phyloP scores from a whole-genome alignment of 2,797 vertebrate genomes.

The Sternotherus odoratus region DNA sequence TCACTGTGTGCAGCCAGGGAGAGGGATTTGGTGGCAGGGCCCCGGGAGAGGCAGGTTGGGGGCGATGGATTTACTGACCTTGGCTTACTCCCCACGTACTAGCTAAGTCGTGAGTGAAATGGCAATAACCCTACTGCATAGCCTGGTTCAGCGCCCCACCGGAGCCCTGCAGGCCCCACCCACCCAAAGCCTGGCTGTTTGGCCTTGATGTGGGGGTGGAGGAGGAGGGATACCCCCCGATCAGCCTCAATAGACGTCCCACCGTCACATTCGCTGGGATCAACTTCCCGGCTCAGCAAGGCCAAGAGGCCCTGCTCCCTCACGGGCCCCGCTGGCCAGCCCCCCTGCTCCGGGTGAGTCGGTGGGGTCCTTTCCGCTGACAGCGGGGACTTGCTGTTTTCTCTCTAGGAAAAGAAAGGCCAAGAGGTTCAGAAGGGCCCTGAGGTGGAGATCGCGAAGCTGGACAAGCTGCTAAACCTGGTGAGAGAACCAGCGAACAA shows the following conservation, averaged over 20 bases:
- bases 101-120: not conserved
- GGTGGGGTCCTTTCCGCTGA: not conserved
- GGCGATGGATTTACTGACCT: no score
- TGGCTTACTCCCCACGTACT: not conserved
- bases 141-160: fast-evolving
- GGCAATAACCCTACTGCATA: not conserved
- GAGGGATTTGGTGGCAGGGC: not conserved
- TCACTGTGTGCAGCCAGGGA: not conserved
- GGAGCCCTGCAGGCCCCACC: not conserved
- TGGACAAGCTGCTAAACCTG: conserved; percentile 92
- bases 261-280: not conserved
- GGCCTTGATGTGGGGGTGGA: not conserved
- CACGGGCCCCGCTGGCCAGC: not conserved
- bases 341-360: not conserved
- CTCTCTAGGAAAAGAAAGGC: conserved; percentile 89
- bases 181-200: not conserved
- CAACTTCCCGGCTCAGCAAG: not conserved
- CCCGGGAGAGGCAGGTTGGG: no score
- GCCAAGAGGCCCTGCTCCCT: not conserved
- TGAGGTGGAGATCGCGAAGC: conserved; percentile 89
- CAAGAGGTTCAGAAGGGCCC: conserved; percentile 88
- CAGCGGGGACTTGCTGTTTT: not conserved
- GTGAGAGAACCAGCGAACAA: conserved; percentile 74
- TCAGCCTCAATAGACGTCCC: fast-evolving
- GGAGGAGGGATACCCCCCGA: not conserved